Evolutionary conservation across 2,797 vertebrate genomes (phyloP), one percentile per base, ranked within the genome.

Genomic region (Sciurus vulgaris): DNA sequence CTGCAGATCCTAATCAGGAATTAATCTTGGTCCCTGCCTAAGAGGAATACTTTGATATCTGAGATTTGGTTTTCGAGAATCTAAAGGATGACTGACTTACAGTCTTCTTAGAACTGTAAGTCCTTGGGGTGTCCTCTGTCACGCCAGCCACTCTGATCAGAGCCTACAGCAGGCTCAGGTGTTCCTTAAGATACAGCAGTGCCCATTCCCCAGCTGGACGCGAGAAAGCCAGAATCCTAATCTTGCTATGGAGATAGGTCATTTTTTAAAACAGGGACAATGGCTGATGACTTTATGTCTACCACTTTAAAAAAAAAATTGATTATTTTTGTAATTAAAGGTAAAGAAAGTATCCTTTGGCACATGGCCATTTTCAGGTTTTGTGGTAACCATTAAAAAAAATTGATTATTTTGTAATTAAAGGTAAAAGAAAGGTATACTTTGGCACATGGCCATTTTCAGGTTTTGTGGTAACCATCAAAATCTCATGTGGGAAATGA

Each of bases 21-120:
- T 72, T 51, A 54, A 86, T 94, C 87, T 70, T 67, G 79, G 67
- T 89, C 72, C 95, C 91, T 94, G 54, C 13, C 69, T 41, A 18
- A 44, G 70, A 89, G 78, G 82, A 89, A 73, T 59, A 38, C 41
- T 9, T 47, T 18, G 41, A 49, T 74, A 33, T 95, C 82, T 56
- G 91, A 89, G 49, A 73, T 88, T 49, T 81, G 72, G 72, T 49
- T 87, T 89, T n/a, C 3, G 18, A 51, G 70, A 77, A 44, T 49
- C 67, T 30, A 5, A 92, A 94, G 56, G 38, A 76, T 59, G 41
- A 47, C 44, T 59, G 12, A 51, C 1, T 56, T 82, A 17, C 51
- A 1, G 2, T 89, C 82, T 38, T 35, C 3, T 49, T 65, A 78
- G 87, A 76, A 76, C 70, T 24, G 56, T 44, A 69, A 49, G 81